phyloP scores from a whole-genome alignment of 2,888 invertebrate species.

The Limulus polyphemus region DNA sequence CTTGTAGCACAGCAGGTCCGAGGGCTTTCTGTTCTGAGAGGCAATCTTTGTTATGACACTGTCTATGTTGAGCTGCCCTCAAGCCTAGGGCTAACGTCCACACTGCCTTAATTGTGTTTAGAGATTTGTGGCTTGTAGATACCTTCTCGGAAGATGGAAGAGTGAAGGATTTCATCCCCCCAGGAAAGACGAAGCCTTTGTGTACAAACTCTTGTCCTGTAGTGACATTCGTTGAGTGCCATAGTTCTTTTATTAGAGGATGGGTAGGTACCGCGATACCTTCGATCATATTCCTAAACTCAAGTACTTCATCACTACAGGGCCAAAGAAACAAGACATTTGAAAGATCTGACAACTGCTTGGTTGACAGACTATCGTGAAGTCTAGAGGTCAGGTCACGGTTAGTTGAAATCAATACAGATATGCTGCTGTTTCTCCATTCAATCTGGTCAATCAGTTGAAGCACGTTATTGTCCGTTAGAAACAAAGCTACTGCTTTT shows the following conservation, averaged over 20 bases:
- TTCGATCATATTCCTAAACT: slow-evolving; percentile 13
- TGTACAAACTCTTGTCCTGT: no score
- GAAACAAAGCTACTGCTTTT: no score
- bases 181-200: no score
- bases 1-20: background rate
- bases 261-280: slow-evolving; percentile 13
- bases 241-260: slow-evolving; percentile 11
- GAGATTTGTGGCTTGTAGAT: slow-evolving; percentile 5
- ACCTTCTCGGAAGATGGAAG: no score
- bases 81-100: slow-evolving; percentile 19
- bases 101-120: slow-evolving; percentile 18
- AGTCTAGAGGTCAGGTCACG: no score
- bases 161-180: no score
- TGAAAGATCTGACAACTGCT: no score
- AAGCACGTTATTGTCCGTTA: no score
- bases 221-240: background rate
- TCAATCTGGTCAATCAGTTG: no score
- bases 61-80: slow-evolving; percentile 9
- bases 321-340: slow-evolving; percentile 10
- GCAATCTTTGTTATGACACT: slow-evolving; percentile 16
- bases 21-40: slow-evolving; percentile 8
- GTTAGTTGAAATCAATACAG: no score
- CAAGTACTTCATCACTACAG: slow-evolving; percentile 8
- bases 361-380: no score
- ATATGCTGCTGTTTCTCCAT: no score